phyloP scores from a whole-genome alignment of 92 coral and sea anemone species.

The Diadumene lineata region DNA sequence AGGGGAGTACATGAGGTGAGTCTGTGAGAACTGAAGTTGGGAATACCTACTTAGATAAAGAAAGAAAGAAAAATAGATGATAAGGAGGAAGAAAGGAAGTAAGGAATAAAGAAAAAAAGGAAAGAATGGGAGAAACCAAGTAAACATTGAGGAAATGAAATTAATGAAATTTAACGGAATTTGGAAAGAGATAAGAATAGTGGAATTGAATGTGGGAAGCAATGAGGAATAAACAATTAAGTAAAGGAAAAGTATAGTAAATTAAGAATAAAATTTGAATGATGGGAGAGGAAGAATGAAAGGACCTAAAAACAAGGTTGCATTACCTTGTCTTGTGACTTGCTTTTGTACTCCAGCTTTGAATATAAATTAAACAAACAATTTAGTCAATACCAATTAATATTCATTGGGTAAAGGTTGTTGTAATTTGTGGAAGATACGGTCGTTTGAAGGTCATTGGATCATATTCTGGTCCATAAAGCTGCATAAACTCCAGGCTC shows the following conservation, averaged over 20 bases:
- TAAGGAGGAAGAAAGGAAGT: neutral
- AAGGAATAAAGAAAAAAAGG: neutral
- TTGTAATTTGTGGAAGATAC: too few relatives aligned
- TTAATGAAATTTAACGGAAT: too few relatives aligned
- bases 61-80: neutral
- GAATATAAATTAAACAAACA: slow-evolving; percentile 11
- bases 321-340: slow-evolving; percentile 74
- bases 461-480: too few relatives aligned
- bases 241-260: neutral
- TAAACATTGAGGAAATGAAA: neutral
- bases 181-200: neutral
- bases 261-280: neutral
- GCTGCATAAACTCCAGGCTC: too few relatives aligned
- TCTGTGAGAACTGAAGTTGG: too few relatives aligned
- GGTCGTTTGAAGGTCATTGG: too few relatives aligned
- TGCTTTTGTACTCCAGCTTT: slow-evolving; percentile 71
- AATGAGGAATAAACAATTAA: neutral
- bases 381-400: too few relatives aligned
- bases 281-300: neutral
- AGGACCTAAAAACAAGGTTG: neutral
- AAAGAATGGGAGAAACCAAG: neutral
- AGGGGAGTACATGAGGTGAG: too few relatives aligned
- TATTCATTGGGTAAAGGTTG: too few relatives aligned
- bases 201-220: neutral
- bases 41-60: too few relatives aligned